Evolutionary conservation across 1,140 invertebrate species (phyloP).

Genomic region (Drosophila erecta): DNA sequence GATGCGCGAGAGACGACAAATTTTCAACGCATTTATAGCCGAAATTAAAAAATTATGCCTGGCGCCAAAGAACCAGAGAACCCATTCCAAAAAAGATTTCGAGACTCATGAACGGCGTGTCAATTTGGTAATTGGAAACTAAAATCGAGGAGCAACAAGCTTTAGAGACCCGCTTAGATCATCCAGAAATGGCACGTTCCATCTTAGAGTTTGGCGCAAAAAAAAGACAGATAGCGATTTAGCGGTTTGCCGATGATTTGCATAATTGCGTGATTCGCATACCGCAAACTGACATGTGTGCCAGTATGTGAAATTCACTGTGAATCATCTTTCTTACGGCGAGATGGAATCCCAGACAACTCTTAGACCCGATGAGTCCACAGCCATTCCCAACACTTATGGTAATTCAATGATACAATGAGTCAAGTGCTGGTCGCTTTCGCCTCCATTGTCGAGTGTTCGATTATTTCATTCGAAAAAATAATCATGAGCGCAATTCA

Average conservation of each 20-base stretch:
- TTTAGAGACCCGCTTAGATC: slow-evolving; percentile 24
- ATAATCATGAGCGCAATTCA: slow-evolving; percentile 22
- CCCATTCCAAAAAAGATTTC: slow-evolving; percentile 24
- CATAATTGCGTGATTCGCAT: slow-evolving; percentile 80
- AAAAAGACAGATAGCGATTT: slow-evolving; percentile 46
- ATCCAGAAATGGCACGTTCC: slow-evolving; percentile 60
- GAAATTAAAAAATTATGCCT: slow-evolving; percentile 65
- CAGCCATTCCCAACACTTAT: slow-evolving; percentile 25
- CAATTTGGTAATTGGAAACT: slow-evolving; percentile 59
- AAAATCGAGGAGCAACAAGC: slow-evolving; percentile 40
- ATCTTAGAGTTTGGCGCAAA: slow-evolving; percentile 29
- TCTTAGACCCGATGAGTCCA: slow-evolving; percentile 32
- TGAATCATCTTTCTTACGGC: slow-evolving; percentile 56
- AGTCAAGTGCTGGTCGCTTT: slow-evolving; percentile 55
- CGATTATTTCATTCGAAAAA: slow-evolving; percentile 31
- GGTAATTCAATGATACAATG: slow-evolving; percentile 32
- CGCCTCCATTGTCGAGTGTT: slow-evolving; percentile 28
- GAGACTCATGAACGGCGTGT: slow-evolving; percentile 47
- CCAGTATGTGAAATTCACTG: slow-evolving; percentile 32
- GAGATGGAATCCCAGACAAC: slow-evolving; percentile 22
- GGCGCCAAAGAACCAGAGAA: slow-evolving; percentile 44
- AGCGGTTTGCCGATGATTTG: slow-evolving; percentile 53
- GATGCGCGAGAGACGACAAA: slow-evolving; percentile 51
- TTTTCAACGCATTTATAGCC: slow-evolving; percentile 63
- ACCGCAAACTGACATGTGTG: slow-evolving; percentile 38